Evolutionary conservation across 2,113 vertebrate species (phyloP).

Genomic region (Terrapene triunguis): DNA sequence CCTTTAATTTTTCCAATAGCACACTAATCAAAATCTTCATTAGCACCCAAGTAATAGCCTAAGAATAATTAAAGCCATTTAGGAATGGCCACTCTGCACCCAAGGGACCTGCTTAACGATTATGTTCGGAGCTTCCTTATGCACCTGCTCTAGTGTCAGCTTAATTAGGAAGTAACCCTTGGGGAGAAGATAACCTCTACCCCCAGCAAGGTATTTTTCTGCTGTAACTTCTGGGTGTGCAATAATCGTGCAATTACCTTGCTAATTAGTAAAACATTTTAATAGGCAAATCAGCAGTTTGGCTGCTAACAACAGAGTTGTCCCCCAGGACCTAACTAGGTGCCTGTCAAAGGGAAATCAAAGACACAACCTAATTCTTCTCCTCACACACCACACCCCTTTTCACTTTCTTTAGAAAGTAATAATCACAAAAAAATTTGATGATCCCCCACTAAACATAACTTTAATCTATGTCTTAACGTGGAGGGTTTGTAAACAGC

Average conservation of each 20-base stretch:
- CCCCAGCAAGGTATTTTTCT: conserved; percentile 35
- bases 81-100: conserved; percentile 27
- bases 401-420: background rate
- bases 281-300: conserved; percentile 43
- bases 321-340: background rate
- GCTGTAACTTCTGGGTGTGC: conserved; percentile 62
- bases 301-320: conserved; percentile 32
- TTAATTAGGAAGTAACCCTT: conserved; percentile 46
- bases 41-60: conserved; percentile 11
- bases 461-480: background rate
- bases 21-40: conserved; percentile 60
- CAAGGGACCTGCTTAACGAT: conserved; percentile 44
- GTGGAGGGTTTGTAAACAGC: conserved; percentile 46
- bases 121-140: conserved; percentile 30
- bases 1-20: conserved; percentile 27
- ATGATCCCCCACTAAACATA: background rate
- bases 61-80: conserved; percentile 20
- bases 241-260: conserved; percentile 70
- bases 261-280: conserved; percentile 64
- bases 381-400: background rate
- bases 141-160: conserved; percentile 19
- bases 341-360: background rate
- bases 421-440: background rate
- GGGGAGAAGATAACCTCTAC: conserved; percentile 46
- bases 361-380: background rate